Evolutionary conservation across 2,797 vertebrate genomes (phyloP).

Genomic region (Malacoraja senta): DNA sequence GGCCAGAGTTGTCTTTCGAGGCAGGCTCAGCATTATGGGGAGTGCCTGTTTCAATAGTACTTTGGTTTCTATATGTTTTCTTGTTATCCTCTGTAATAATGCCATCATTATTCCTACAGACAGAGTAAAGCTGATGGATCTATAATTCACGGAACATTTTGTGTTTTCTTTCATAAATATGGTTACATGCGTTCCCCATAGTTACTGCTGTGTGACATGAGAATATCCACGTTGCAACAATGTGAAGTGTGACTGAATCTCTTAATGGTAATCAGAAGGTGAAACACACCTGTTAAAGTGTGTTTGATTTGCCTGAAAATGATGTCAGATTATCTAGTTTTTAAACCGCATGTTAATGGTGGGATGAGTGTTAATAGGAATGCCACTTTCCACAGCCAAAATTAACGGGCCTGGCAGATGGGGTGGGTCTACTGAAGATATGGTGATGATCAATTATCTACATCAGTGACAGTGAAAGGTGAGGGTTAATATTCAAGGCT

Average conservation of each 20-base stretch:
- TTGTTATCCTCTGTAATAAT: not conserved
- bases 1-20: no score
- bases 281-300: not conserved
- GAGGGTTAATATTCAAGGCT: not conserved
- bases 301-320: not conserved
- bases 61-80: not conserved
- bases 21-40: no score
- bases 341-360: not conserved
- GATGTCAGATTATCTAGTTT: not conserved
- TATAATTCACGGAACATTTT: not conserved
- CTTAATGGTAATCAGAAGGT: not conserved
- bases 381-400: not conserved
- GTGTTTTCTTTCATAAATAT: not conserved
- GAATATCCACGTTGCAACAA: no score
- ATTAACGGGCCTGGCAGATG: not conserved
- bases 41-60: not conserved
- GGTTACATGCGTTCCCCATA: not conserved
- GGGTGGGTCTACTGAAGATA: not conserved
- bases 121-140: not conserved
- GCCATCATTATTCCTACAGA: not conserved
- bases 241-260: not conserved
- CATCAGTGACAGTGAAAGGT: not conserved
- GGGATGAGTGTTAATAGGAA: not conserved
- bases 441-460: constrained; percentile 8
- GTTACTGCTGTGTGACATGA: not conserved